These are phyloP conservation scores for Synergus itoensis DNA, from an alignment of 2,888 invertebrate genomes.

Conservation along the genomic window DNA sequence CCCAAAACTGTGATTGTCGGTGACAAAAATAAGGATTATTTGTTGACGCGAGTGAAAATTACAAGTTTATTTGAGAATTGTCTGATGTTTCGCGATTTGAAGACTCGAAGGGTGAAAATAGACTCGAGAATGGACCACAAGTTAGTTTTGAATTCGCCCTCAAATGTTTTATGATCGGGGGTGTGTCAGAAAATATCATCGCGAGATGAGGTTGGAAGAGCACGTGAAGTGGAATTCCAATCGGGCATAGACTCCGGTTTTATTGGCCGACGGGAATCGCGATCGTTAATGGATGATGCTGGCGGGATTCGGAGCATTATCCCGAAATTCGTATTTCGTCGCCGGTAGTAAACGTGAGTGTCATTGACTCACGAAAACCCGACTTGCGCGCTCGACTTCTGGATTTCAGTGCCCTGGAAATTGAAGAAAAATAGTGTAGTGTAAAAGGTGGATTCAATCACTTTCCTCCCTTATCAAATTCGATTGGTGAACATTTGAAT, in stretches of 20 bases:
- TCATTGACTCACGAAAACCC: constrained; percentile 45
- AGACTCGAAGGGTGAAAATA: not conserved
- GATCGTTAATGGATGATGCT: constrained; percentile 24
- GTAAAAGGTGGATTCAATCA: constrained; percentile 3
- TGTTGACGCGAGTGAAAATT: not conserved
- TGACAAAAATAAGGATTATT: not conserved
- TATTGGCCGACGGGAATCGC: not conserved
- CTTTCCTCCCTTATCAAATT: not conserved
- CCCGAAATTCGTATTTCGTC: constrained; percentile 32
- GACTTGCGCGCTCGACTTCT: constrained; percentile 39
- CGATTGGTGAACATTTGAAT: not conserved
- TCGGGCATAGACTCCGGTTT: not conserved
- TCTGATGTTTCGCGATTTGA: not conserved
- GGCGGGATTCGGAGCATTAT: constrained; percentile 22
- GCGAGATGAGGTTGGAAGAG: constrained; percentile 25
- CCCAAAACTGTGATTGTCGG: not conserved
- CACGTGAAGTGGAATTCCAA: constrained; percentile 44
- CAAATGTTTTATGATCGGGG: constrained; percentile 20
- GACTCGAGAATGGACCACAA: not conserved
- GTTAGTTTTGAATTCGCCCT: not conserved
- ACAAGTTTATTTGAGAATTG: not conserved
- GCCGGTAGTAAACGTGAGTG: constrained; percentile 48
- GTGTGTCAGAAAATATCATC: not conserved
- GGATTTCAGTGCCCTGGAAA: constrained; percentile 23
- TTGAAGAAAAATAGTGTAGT: constrained; percentile 24